Conservation (phyloP, 2,888 invertebrate genomes). For the Hypsopygia costalis region DNA sequence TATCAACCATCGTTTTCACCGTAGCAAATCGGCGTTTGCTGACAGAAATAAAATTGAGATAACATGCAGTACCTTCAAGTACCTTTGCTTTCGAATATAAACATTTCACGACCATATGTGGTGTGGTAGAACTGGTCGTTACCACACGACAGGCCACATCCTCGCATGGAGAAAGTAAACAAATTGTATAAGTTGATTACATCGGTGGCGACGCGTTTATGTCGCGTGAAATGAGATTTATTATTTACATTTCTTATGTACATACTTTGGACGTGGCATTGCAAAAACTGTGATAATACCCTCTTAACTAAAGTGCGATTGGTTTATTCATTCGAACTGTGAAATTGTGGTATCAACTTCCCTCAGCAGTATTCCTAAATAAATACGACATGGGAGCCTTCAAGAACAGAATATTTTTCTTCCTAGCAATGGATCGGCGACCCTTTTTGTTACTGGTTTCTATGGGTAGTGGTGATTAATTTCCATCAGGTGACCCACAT, state of each 20-base stretch:
- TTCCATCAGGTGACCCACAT: too few species aligned
- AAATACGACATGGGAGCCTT: too few species aligned
- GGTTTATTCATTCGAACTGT: too few species aligned
- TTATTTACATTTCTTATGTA: constrained; percentile 7
- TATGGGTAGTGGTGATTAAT: too few species aligned
- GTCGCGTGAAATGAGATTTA: constrained; percentile 18
- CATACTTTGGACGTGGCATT: constrained; percentile 2
- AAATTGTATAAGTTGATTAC: constrained; percentile 52
- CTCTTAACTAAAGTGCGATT: too few species aligned
- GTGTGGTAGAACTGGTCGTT: constrained; percentile 45
- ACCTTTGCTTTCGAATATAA: constrained; percentile 37
- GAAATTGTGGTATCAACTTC: too few species aligned
- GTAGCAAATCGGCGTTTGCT: too few species aligned
- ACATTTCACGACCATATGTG: constrained; percentile 35
- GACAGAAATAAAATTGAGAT: not conserved
- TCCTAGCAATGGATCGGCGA: too few species aligned
- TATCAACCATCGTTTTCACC: too few species aligned
- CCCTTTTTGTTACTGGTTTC: too few species aligned
- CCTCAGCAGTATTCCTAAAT: too few species aligned
- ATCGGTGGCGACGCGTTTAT: constrained; percentile 22
- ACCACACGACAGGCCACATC: constrained; percentile 45
- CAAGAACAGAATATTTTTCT: too few species aligned
- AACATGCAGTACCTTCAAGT: not conserved
- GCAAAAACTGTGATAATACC: not conserved
- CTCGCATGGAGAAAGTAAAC: constrained; percentile 64